Evolutionary conservation across 2,113 vertebrate genomes (phyloP), one percentile per base, ranked within the genome.

Genomic region (Lasiurus cinereus): DNA sequence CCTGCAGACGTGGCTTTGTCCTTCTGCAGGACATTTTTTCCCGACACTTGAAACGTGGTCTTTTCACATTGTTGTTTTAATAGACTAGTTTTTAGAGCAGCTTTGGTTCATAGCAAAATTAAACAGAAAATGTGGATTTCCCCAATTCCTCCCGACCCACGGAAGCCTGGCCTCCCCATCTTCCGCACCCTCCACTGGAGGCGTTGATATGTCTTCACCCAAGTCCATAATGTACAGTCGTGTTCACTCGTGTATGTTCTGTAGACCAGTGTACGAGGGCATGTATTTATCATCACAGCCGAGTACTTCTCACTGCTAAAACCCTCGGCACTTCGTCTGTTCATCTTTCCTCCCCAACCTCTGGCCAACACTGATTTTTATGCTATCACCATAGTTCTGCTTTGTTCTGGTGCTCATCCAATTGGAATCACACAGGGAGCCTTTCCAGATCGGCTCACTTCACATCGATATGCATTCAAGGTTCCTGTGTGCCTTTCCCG

Each of bases 141-240:
- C 46, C 5, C 2, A 11, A n/a, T n/a, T 11, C 27, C 15, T 19
- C 16, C 74, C 6, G 39, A 43, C 2, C 11, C 13, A 1, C n/a
- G 14, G 50, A 46, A 36, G 5, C 29, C 0, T 50, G 43, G 14
- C 64, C 77, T 9, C 36, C 33, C 29, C 48, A 11, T 62, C 8
- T 0, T 69, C 59, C 31, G 3, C 50, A 8, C 59, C 39, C 43
- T 8, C 29, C 27, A 52, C 43, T 36, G 12, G 39, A 64, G 29
- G 1, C 4, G 1, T 1, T 10, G 39, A 18, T 18, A 15, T 29
- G 10, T 78, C 12, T 0, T 31, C 2, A 2, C 70, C 56, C 52
- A 33, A 31, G 82, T 27, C 66, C 15, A 0, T 8, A 18, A 66
- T 18, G 56, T 16, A 2, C 24, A 0, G 11, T 12, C 16, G 15